phyloP scores from a whole-genome alignment of 1,140 invertebrate genomes.

The Drosophila jambulina region DNA sequence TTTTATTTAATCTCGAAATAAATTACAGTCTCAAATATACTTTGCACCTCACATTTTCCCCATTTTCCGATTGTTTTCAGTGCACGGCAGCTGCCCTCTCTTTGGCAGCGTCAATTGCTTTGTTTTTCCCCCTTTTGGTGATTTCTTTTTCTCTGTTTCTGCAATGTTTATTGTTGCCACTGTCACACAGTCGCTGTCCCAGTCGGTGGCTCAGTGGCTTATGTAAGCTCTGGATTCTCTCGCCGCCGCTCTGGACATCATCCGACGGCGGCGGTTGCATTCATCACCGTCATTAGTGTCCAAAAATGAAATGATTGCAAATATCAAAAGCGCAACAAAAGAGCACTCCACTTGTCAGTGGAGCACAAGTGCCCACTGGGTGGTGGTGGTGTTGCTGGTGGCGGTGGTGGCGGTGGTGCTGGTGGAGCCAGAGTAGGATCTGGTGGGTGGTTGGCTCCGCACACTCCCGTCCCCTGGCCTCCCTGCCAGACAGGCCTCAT shows the following conservation, averaged over 20 bases:
- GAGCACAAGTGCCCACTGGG: slow-evolving; percentile 12
- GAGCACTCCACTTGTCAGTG: slow-evolving; percentile 53
- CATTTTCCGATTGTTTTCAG: not conserved
- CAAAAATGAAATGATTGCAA: slow-evolving; percentile 77
- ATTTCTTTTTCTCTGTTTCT: slow-evolving; percentile 54
- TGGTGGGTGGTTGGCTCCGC: slow-evolving; percentile 8
- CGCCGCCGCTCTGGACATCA: slow-evolving; percentile 70
- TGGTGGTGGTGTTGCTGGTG: slow-evolving; percentile 3
- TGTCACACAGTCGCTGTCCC: slow-evolving; percentile 59
- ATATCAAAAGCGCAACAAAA: slow-evolving; percentile 64
- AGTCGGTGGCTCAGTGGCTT: slow-evolving; percentile 33
- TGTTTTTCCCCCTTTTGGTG: slow-evolving; percentile 42
- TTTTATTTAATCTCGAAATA: not conserved
- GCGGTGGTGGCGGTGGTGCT: not conserved
- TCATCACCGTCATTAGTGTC: slow-evolving; percentile 77
- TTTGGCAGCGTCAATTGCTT: slow-evolving; percentile 45
- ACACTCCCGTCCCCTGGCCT: not conserved
- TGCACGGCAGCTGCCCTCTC: slow-evolving; percentile 37
- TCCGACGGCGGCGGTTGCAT: slow-evolving; percentile 59
- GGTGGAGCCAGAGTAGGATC: not conserved
- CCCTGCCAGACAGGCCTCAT: slow-evolving; percentile 1
- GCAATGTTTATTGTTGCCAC: slow-evolving; percentile 73
- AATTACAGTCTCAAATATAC: not conserved
- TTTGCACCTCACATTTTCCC: not conserved
- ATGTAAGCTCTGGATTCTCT: slow-evolving; percentile 68